These are phyloP conservation scores for Coecobrya sp. DNA, from an alignment of 2,888 invertebrate species.

Conservation along the genomic window DNA sequence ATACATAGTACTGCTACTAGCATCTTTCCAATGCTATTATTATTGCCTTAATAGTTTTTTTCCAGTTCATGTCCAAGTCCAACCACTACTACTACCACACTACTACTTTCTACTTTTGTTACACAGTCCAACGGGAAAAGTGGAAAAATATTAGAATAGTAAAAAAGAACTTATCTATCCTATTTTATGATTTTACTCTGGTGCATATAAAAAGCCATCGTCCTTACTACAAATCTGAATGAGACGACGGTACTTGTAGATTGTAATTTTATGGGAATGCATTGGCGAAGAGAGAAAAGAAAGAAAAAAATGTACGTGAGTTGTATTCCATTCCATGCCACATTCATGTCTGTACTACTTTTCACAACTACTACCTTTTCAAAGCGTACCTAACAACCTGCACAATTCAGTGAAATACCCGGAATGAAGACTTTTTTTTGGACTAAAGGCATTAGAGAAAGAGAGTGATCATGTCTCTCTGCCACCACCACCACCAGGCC, in stretches of 20 bases:
- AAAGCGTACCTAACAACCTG: not conserved
- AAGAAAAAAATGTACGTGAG: not conserved
- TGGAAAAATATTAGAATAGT: slow-evolving; percentile 17
- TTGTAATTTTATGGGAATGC: not conserved
- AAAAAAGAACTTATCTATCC: slow-evolving; percentile 31
- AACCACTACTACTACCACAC: not conserved
- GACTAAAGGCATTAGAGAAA: not conserved
- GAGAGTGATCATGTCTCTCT: not conserved
- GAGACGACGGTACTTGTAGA: slow-evolving; percentile 28
- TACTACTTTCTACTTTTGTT: not conserved
- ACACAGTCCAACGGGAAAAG: not conserved
- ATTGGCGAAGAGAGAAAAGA: not conserved
- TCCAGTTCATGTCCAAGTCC: slow-evolving; percentile 18
- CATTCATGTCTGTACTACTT: not conserved
- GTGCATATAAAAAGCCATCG: slow-evolving; percentile 19
- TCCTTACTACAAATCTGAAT: slow-evolving; percentile 37
- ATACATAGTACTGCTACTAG: not conserved
- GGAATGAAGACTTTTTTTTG: not conserved
- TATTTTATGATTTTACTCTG: slow-evolving; percentile 40
- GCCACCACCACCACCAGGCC: too few relatives aligned
- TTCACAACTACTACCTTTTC: not conserved
- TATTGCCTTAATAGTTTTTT: slow-evolving; percentile 26
- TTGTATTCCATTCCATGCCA: not conserved
- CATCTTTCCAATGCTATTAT: slow-evolving; percentile 31
- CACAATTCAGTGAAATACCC: not conserved